Evolutionary conservation across 2,888 invertebrate genomes (phyloP).

Genomic region (Lycaena phlaeas): DNA sequence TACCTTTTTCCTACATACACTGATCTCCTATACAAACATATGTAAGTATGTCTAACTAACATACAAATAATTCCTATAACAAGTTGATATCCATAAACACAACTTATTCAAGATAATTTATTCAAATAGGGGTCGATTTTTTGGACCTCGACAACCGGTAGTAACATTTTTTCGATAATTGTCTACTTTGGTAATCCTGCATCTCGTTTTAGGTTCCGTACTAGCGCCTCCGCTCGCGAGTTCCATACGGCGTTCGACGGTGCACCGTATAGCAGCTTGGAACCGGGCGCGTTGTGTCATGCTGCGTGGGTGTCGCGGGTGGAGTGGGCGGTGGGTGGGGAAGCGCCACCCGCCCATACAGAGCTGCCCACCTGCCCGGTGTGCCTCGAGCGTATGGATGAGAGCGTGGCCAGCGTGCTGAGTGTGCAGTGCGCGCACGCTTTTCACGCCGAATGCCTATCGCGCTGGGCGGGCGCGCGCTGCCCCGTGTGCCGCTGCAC

Average conservation of each 20-base stretch:
- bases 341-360: constrained; percentile 82
- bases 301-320: constrained; percentile 96
- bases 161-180: too few species aligned
- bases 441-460: constrained; percentile 95
- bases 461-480: constrained; percentile 97
- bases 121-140: too few species aligned
- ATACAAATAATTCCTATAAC: too few species aligned
- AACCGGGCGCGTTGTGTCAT: constrained; percentile 92
- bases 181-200: too few species aligned
- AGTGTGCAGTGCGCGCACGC: constrained; percentile 99
- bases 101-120: too few species aligned
- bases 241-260: constrained; percentile 96
- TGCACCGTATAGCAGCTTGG: constrained; percentile 92
- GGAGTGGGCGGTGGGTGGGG: constrained; percentile 86
- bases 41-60: too few species aligned
- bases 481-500: constrained; percentile 97
- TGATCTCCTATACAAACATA: too few species aligned
- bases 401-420: constrained; percentile 96
- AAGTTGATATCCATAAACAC: too few species aligned
- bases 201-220: constrained; percentile 69
- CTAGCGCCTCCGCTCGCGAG: constrained; percentile 86
- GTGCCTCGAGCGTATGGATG: constrained; percentile 96
- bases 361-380: constrained; percentile 98
- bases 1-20: too few species aligned
- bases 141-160: too few species aligned